A percentile compares a stretch with the other conserved stretches of the same genome.
Evolutionary conservation across 2,888 invertebrate genomes (phyloP).

Genomic region (Agriopis leucophaearia): DNA sequence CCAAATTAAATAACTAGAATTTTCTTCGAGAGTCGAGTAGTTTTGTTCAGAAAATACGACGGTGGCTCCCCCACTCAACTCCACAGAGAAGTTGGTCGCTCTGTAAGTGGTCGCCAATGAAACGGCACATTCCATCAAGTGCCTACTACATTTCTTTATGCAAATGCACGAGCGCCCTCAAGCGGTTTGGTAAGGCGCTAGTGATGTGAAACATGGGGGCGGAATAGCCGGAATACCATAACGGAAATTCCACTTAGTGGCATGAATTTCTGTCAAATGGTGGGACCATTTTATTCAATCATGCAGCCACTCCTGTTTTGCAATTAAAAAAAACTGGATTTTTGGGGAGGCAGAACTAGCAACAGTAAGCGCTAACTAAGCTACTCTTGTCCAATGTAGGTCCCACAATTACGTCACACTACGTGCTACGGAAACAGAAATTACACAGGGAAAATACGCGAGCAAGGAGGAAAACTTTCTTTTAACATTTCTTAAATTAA

Average conservation of each 20-base stretch:
- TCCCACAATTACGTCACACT: too few species aligned
- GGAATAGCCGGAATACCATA: not conserved
- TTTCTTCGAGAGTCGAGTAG: not conserved
- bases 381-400: too few species aligned
- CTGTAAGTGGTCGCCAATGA: slow-evolving; percentile 39
- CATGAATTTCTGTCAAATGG: not conserved
- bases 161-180: slow-evolving; percentile 46
- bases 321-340: too few species aligned
- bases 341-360: too few species aligned
- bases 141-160: slow-evolving; percentile 44
- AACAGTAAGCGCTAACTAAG: too few species aligned
- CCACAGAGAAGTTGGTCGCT: not conserved
- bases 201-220: slow-evolving; percentile 3
- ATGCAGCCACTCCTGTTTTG: too few species aligned
- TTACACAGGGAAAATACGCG: too few species aligned
- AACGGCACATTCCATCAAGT: slow-evolving; percentile 38
- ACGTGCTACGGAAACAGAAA: too few species aligned
- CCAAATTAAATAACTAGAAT: not conserved
- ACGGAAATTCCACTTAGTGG: not conserved
- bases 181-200: slow-evolving; percentile 10
- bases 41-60: not conserved
- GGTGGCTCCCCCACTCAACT: not conserved
- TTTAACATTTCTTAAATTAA: too few species aligned
- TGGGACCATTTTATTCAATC: not conserved
- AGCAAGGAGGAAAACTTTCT: too few species aligned